Evolutionary conservation across 2,888 invertebrate genomes (phyloP).

Genomic region (Synergus laeviventris): DNA sequence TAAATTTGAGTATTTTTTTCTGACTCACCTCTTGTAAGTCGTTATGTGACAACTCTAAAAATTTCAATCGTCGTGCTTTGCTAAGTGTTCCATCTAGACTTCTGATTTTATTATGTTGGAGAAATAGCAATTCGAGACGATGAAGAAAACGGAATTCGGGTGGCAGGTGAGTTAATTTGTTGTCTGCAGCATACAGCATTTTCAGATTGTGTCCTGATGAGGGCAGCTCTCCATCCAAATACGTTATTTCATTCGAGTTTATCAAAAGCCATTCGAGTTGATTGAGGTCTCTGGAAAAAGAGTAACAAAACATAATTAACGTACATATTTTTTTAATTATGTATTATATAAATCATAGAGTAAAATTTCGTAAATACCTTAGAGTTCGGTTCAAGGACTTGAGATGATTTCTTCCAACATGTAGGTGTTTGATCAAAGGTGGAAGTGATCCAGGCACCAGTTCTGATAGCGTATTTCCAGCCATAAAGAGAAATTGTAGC

Average conservation of each 20-base stretch:
- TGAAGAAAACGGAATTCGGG: conserved; percentile 84
- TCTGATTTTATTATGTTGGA: conserved; percentile 84
- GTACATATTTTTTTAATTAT: not conserved
- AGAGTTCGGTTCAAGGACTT: conserved; percentile 86
- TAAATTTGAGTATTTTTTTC: not conserved
- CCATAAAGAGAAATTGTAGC: conserved; percentile 83
- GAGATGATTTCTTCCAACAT: conserved; percentile 86
- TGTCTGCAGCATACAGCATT: conserved; percentile 85
- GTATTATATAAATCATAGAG: not conserved
- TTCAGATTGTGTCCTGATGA: conserved; percentile 82
- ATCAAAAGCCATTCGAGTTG: conserved; percentile 88
- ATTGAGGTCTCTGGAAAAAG: conserved; percentile 79
- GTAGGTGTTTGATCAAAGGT: conserved; percentile 82
- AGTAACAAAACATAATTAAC: not conserved
- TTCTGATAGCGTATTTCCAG: conserved; percentile 86
- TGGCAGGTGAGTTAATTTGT: conserved; percentile 84
- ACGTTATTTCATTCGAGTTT: conserved; percentile 85
- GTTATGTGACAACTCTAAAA: conserved; percentile 85
- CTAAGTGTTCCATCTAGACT: conserved; percentile 85
- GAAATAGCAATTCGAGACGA: conserved; percentile 83
- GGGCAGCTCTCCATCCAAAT: conserved; percentile 87
- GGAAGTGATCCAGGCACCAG: conserved; percentile 86
- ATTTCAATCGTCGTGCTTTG: conserved; percentile 82
- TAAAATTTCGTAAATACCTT: conserved; percentile 73
- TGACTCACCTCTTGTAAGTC: conserved; percentile 83